A percentile compares a stretch with the other conserved stretches of the same genome.
phyloP scores from a whole-genome alignment of 2,888 invertebrate genomes.

The Argynnis bischoffii region DNA sequence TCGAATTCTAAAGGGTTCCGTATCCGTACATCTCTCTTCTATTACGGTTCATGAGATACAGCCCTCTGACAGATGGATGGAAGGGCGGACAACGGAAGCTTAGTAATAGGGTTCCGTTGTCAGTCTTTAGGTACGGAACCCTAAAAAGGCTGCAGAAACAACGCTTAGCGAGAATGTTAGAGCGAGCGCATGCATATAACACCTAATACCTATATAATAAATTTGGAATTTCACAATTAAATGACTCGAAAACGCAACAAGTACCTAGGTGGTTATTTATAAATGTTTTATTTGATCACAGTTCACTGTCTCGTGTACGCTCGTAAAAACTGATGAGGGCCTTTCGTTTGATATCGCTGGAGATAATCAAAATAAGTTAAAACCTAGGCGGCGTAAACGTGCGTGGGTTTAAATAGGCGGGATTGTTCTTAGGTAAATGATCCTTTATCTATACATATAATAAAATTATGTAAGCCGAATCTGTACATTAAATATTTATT shows the following conservation, averaged over 20 bases:
- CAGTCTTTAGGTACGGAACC: no score
- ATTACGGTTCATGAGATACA: no score
- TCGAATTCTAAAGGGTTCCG: no score
- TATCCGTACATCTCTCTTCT: no score
- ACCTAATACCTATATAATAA: no score
- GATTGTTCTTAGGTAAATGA: slow-evolving; percentile 5
- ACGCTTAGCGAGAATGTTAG: neutral
- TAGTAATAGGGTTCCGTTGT: no score
- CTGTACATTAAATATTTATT: no score
- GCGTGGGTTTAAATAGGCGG: slow-evolving; percentile 12
- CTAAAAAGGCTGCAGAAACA: no score
- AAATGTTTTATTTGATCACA: slow-evolving; percentile 3
- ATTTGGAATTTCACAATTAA: neutral
- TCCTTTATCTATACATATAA: no score
- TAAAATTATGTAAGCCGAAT: no score
- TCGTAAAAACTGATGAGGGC: slow-evolving; percentile 10
- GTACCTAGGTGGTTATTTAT: neutral
- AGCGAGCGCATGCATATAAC: neutral
- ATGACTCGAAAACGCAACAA: neutral
- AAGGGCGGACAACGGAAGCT: no score
- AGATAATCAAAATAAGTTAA: slow-evolving; percentile 18
- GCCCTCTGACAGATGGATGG: no score
- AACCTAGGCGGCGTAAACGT: neutral
- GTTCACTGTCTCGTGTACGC: neutral
- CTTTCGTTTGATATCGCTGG: slow-evolving; percentile 13